Evolutionary conservation across 2,797 vertebrate species (phyloP).

Genomic region (Centroberyx gerrardi): DNA sequence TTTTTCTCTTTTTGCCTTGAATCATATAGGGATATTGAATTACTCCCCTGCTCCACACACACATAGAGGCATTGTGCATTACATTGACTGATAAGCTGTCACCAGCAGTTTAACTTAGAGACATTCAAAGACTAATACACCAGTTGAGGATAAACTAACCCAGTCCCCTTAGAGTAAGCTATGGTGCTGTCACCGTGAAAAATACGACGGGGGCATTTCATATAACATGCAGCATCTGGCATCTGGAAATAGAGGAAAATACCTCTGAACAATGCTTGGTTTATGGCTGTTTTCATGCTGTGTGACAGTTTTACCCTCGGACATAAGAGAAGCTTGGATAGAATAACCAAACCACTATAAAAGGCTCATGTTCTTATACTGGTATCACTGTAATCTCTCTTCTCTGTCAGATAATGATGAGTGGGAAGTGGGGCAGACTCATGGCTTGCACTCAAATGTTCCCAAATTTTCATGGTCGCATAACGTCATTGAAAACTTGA

Average conservation of each 20-base stretch:
- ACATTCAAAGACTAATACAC: conserved; percentile 88
- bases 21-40: conserved; percentile 93
- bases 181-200: conserved; percentile 81
- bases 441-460: background rate
- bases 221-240: conserved; percentile 83
- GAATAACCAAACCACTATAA: conserved; percentile 41
- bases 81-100: conserved; percentile 91
- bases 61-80: conserved; percentile 88
- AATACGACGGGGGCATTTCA: conserved; percentile 81
- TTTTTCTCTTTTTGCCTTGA: conserved; percentile 86
- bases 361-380: conserved; percentile 52
- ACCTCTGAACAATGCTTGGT: conserved; percentile 80
- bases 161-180: conserved; percentile 83
- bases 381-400: conserved; percentile 39
- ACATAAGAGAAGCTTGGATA: conserved; percentile 64
- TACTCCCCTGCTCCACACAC: conserved; percentile 84
- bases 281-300: conserved; percentile 77
- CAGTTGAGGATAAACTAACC: conserved; percentile 84
- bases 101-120: conserved; percentile 88
- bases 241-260: conserved; percentile 79
- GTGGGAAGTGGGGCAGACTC: background rate
- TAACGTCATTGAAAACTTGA: background rate
- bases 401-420: conserved; percentile 9
- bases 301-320: conserved; percentile 80
- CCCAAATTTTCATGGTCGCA: background rate